phyloP scores from a whole-genome alignment of 2,888 invertebrate species.

The Malthinus flaveolus region DNA sequence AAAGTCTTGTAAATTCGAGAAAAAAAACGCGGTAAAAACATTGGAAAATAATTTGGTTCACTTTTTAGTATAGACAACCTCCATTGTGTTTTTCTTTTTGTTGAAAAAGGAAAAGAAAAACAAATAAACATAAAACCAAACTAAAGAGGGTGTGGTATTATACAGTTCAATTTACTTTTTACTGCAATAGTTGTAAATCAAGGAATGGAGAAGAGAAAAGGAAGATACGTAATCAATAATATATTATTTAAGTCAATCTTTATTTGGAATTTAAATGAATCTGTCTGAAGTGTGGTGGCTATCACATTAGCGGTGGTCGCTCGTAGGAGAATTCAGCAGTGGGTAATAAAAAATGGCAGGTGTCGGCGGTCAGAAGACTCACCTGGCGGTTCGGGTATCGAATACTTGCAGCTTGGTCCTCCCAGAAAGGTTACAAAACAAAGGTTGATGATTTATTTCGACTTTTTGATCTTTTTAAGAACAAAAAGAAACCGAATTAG shows the following conservation, averaged over 20 bases:
- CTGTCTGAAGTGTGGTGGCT: conserved; percentile 25
- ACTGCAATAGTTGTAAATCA: too few relatives aligned
- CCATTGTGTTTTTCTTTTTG: too few relatives aligned
- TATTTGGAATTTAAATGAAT: conserved; percentile 26
- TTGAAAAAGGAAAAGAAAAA: too few relatives aligned
- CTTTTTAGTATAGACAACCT: too few relatives aligned
- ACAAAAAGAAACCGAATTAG: conserved; percentile 4
- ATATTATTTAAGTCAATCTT: conserved; percentile 22
- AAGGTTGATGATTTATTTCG: conserved; percentile 9
- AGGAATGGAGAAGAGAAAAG: not conserved
- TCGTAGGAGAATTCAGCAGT: conserved; percentile 27
- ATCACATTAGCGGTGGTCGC: conserved; percentile 22
- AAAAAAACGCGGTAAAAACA: too few relatives aligned
- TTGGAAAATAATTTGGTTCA: too few relatives aligned
- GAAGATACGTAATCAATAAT: conserved; percentile 14
- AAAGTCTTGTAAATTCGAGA: too few relatives aligned
- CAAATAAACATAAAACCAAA: too few relatives aligned
- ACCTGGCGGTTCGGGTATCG: conserved; percentile 32
- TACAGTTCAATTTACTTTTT: too few relatives aligned
- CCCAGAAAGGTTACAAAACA: conserved; percentile 5
- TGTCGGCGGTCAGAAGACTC: conserved; percentile 35
- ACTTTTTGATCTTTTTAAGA: conserved; percentile 5
- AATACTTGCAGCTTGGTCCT: conserved; percentile 31
- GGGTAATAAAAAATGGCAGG: conserved; percentile 34
- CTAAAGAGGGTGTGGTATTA: too few relatives aligned